phyloP scores from a whole-genome alignment of 1,140 invertebrate genomes.

The Wasmannia auropunctata region DNA sequence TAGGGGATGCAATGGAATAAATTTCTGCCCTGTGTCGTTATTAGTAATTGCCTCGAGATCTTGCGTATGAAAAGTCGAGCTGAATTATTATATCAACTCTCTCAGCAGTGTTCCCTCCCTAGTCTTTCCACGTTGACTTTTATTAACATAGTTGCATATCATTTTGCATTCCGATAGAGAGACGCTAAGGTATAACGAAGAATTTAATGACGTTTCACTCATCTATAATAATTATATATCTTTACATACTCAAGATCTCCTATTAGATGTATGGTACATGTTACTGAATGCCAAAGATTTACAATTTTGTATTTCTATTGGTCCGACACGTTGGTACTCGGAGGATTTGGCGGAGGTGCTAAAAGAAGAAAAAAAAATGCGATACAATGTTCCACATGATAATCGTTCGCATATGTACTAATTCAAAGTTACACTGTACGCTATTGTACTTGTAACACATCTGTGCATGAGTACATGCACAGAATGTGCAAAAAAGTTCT shows the following conservation, averaged over 20 bases:
- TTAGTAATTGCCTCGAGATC: slow-evolving; percentile 69
- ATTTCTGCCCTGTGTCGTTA: slow-evolving; percentile 62
- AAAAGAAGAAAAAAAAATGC: no score
- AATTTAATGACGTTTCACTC: slow-evolving; percentile 50
- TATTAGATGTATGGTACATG: slow-evolving; percentile 68
- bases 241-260: slow-evolving; percentile 74
- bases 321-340: neutral
- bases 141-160: slow-evolving; percentile 66
- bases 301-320: slow-evolving; percentile 10
- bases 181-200: slow-evolving; percentile 46
- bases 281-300: slow-evolving; percentile 74
- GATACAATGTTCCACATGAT: neutral
- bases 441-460: neutral
- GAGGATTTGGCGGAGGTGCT: neutral
- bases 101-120: slow-evolving; percentile 69
- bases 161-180: slow-evolving; percentile 52
- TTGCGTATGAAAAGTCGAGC: slow-evolving; percentile 72
- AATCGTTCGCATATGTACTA: slow-evolving; percentile 9
- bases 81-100: slow-evolving; percentile 30
- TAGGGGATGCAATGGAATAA: slow-evolving; percentile 82
- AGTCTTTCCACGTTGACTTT: slow-evolving; percentile 71
- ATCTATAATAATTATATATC: slow-evolving; percentile 56
- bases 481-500: neutral
- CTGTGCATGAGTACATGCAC: neutral
- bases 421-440: no score